Evolutionary conservation across 2,113 vertebrate genomes (phyloP), one percentile per base, ranked within the genome.

Genomic region (Aptenodytes forsteri): DNA sequence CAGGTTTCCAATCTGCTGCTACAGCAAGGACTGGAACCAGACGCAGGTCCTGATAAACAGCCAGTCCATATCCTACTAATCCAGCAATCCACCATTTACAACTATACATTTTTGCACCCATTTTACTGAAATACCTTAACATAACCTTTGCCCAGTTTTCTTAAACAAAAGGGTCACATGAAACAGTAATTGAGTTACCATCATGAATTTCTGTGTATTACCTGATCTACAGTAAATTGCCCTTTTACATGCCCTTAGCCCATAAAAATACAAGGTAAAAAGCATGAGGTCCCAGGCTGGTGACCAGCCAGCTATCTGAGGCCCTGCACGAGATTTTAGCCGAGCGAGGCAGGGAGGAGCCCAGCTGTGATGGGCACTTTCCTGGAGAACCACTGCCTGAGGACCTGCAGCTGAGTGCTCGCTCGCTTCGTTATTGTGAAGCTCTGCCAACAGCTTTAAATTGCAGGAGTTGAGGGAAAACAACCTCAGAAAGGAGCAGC

Each of bases 401-500:
- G 55, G 8, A 9, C 46, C 54, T 22, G 44, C 44, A 38, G 78
- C 26, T 46, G 52, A 22, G 44, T 10, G 54, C 15, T 30, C 20
- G 5, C 38, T 10, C 3, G 11, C 25, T 19, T 30, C 12, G 0
- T 42, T 18, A 21, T 6, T 4, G 4, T 1, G 6, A 26, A 40
- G 44, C 44, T 67, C 52, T 16, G 15, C 38, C 34, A 11, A 7
- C 58, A 36, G 72, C 34, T 46, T 13, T 16, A 7, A 6, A 9
- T 13, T 20, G 19, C 27, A 16, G 71, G 17, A 11, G 23, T 2
- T 29, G 27, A 6, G 0, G 1, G 42, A 36, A 59, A 27, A 40
- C 22, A 10, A 27, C 34, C 15, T 13, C 22, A 30, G 42, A 9
- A 64, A 32, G 21, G 58, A 67, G 62, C 16, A n/a, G 55, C 3